Conservation (phyloP, 2,797 vertebrate genomes). For the Poecilia picta region DNA sequence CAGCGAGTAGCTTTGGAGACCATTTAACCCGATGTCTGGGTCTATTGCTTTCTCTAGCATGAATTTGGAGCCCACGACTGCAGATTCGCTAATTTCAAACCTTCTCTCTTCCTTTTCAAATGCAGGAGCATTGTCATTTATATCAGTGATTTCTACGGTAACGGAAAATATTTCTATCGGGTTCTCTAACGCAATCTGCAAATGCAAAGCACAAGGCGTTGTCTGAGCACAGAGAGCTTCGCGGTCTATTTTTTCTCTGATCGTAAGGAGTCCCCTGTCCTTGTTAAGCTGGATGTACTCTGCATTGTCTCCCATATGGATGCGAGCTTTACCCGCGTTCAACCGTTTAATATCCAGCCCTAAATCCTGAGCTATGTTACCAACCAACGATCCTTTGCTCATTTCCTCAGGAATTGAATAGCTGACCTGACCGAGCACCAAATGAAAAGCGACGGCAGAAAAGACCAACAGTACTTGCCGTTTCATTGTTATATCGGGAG, state of each 20-base stretch:
- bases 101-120: slow-evolving; percentile 60
- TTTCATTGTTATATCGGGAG: slow-evolving; percentile 58
- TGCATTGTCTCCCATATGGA: slow-evolving; percentile 54
- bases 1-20: slow-evolving; percentile 68
- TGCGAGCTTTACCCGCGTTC: slow-evolving; percentile 64
- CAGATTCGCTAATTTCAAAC: slow-evolving; percentile 75
- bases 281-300: slow-evolving; percentile 71
- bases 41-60: slow-evolving; percentile 71
- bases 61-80: slow-evolving; percentile 68
- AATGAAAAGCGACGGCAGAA: slow-evolving; percentile 34
- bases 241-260: slow-evolving; percentile 75
- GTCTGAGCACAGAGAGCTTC: slow-evolving; percentile 72
- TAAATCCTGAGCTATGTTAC: slow-evolving; percentile 76
- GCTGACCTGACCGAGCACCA: slow-evolving; percentile 67
- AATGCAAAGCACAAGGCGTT: slow-evolving; percentile 75
- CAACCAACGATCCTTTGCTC: slow-evolving; percentile 70
- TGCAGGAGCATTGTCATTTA: slow-evolving; percentile 72
- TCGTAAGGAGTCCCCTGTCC: slow-evolving; percentile 67
- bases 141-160: slow-evolving; percentile 74
- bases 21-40: slow-evolving; percentile 68
- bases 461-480: slow-evolving; percentile 62
- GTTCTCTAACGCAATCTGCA: slow-evolving; percentile 74
- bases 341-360: slow-evolving; percentile 69
- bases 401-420: slow-evolving; percentile 79
- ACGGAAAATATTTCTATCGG: slow-evolving; percentile 74